Conservation (phyloP, 2,113 vertebrate genomes). For the Nothocercus julius region DNA sequence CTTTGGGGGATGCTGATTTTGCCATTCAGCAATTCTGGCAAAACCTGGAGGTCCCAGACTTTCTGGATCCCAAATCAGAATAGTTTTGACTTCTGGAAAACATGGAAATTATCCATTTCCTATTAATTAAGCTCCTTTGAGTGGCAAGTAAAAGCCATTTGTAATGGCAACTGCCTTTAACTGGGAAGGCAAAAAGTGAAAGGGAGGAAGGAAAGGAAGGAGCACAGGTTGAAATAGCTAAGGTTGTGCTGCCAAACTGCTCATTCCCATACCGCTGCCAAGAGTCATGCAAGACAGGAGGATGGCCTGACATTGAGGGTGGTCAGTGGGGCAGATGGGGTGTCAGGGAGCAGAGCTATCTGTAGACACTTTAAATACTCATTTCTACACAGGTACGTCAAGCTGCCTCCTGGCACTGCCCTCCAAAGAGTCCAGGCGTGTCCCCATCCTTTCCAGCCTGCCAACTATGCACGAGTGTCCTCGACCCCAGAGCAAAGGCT, state of each 20-base stretch:
- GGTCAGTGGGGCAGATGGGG: rapidly evolving
- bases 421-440: neutral
- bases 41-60: neutral
- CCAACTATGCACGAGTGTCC: rapidly evolving
- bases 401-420: neutral
- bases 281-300: neutral
- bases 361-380: neutral
- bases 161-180: neutral
- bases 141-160: neutral
- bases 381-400: neutral
- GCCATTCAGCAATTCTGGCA: neutral
- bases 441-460: neutral
- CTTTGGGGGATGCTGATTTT: neutral
- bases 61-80: neutral
- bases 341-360: neutral
- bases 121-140: neutral
- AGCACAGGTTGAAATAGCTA: neutral
- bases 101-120: neutral
- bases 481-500: neutral
- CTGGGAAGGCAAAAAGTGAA: neutral
- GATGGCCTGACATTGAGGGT: neutral
- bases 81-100: neutral
- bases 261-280: neutral
- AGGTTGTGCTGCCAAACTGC: neutral
- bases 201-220: neutral